Evolutionary conservation across 2,888 invertebrate genomes (phyloP), one percentile per base, ranked within the genome.

Genomic region (Amiota communis): DNA sequence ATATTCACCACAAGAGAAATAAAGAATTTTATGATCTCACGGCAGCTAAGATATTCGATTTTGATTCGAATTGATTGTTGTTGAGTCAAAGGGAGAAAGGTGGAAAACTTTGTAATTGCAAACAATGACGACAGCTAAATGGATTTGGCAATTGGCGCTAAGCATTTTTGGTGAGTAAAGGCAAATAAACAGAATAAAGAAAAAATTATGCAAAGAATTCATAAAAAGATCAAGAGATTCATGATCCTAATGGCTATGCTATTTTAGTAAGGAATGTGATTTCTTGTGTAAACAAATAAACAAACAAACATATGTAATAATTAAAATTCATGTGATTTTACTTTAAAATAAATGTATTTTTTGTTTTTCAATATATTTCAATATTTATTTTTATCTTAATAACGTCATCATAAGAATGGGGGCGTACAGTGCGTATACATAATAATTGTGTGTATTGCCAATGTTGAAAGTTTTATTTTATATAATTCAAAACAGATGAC

Each of bases 101-200:
- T 56, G 46, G 49, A 72, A 75, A 76, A 79, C 77, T 78, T 36
- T 77, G 82, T 77, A 85, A 83, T 86, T 83, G 83, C 86, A 85
- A 77, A 86, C 81, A 81, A 87, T 88, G 87, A 85, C 86, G 87
- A 87, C 88, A 86, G 82, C 81, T 79, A 86, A 88, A 88, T 87
- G 84, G 86, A 79, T 87, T 78, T 82, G 87, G 81, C 81, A 80
- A 65, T 77, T 80, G 80, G 75, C 82, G 71, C 75, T 87, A 73
- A 79, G 78, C 85, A 76, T 85, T 75, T 78, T 83, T 73, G 87
- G 87, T 88, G 75, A 84, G 88, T 86, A 75, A 63, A 73, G n/a
- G n/a, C n/a, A n/a, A 75, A 48, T 36, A 47, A 17, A 71, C 51
- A 61, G 57, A 48, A 65, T 13, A 51, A 36, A 36, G 0, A 11